phyloP scores from a whole-genome alignment of 2,888 invertebrate species.

The Thera britannica region DNA sequence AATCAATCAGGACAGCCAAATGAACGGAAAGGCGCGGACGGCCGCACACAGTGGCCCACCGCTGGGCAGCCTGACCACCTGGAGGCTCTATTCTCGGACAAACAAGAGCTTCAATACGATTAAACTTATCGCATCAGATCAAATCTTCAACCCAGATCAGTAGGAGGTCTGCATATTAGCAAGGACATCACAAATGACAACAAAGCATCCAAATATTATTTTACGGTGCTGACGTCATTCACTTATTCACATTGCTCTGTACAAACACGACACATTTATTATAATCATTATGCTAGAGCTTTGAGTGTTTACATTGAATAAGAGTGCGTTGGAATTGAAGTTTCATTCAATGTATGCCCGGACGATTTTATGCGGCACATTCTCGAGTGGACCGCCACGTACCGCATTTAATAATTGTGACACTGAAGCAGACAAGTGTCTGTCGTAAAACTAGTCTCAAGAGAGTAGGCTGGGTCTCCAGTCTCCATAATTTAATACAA shows the following conservation, averaged over 20 bases:
- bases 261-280: conserved; percentile 31
- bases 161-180: neutral
- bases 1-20: conserved; percentile 76
- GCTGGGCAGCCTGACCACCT: conserved; percentile 44
- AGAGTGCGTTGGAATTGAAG: conserved; percentile 50
- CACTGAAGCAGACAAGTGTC: conserved; percentile 76
- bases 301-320: conserved; percentile 51
- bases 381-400: conserved; percentile 53
- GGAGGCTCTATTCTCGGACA: conserved; percentile 15
- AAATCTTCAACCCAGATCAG: neutral
- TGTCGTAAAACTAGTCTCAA: conserved; percentile 75
- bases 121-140: conserved; percentile 25
- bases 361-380: conserved; percentile 46
- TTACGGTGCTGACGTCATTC: conserved; percentile 13
- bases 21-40: conserved; percentile 59
- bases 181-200: conserved; percentile 21
- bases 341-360: conserved; percentile 55
- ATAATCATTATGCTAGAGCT: conserved; percentile 44
- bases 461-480: conserved; percentile 65
- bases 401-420: conserved; percentile 68
- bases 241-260: conserved; percentile 27
- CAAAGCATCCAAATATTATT: neutral
- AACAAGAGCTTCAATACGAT: conserved; percentile 20
- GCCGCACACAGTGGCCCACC: conserved; percentile 71
- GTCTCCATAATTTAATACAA: conserved; percentile 58